Evolutionary conservation across 2,113 vertebrate species (phyloP).

Genomic region (Anolis sagrei): DNA sequence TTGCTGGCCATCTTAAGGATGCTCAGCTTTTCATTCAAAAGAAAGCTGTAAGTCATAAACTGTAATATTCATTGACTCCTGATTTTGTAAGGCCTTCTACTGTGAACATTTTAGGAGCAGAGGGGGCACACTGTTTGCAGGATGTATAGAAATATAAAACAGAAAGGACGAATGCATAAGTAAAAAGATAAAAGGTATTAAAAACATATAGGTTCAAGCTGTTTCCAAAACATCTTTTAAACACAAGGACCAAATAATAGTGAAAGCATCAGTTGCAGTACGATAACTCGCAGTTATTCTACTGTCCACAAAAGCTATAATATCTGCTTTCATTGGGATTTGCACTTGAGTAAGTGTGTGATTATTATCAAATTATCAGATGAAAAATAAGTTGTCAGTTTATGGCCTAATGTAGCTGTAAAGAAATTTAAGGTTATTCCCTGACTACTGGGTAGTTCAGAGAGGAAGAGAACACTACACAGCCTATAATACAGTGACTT

Average conservation of each 20-base stretch:
- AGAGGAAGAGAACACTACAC: no score
- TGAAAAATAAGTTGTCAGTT: no score
- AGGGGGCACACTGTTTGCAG: background rate
- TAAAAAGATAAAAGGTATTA: background rate
- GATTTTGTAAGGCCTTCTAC: background rate
- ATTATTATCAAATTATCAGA: no score
- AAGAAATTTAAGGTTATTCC: no score
- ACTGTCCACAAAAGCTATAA: no score
- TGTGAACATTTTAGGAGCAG: background rate
- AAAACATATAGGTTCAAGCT: background rate
- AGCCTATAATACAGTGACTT: no score
- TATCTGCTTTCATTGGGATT: no score
- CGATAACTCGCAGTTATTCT: background rate
- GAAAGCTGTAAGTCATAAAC: constrained; percentile 82
- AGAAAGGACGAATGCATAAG: background rate
- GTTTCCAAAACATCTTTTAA: background rate
- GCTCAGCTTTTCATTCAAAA: constrained; percentile 94
- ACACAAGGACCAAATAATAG: background rate
- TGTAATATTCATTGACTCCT: background rate
- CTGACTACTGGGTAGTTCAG: no score
- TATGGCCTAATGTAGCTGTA: no score
- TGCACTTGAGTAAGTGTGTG: no score
- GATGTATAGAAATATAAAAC: background rate
- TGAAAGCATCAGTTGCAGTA: background rate
- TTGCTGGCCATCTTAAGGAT: constrained; percentile 85